Percentiles rank a stretch among this genome's conserved stretches.
These are phyloP conservation scores for Cyphomyrmex costatus DNA, from an alignment of 1,140 invertebrate genomes.

Conservation along the genomic window DNA sequence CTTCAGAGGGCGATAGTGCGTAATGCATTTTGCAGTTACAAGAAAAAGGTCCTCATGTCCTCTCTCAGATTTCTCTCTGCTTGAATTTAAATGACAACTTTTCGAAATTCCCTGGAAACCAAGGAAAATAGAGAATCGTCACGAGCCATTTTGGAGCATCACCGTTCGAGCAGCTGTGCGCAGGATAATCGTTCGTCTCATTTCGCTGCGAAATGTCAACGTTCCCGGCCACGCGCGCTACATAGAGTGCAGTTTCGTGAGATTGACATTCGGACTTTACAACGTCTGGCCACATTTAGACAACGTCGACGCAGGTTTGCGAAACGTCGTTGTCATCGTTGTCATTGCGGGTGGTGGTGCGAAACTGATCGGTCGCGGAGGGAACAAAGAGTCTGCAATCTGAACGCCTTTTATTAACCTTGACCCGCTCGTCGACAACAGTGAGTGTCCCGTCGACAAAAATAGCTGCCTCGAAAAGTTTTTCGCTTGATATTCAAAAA, in stretches of 20 bases:
- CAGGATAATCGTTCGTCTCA: slow-evolving; percentile 79
- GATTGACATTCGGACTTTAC: not conserved
- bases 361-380: slow-evolving; percentile 28
- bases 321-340: not conserved
- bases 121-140: not conserved
- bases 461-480: slow-evolving; percentile 77
- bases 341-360: not conserved
- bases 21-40: no score
- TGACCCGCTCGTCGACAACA: slow-evolving; percentile 80
- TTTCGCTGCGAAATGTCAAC: slow-evolving; percentile 81
- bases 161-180: slow-evolving; percentile 84
- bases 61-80: no score
- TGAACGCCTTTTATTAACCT: slow-evolving; percentile 83
- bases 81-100: no score
- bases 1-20: no score
- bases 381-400: slow-evolving; percentile 81
- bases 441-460: slow-evolving; percentile 78
- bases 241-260: slow-evolving; percentile 24
- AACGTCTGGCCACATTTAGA: not conserved
- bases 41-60: no score
- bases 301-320: not conserved
- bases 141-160: slow-evolving; percentile 83
- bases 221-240: slow-evolving; percentile 63
- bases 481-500: slow-evolving; percentile 5
- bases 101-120: no score